These are phyloP conservation scores for Mormyrops attenuatus DNA, from an alignment of 2,797 vertebrate species.

Conservation along the genomic window DNA sequence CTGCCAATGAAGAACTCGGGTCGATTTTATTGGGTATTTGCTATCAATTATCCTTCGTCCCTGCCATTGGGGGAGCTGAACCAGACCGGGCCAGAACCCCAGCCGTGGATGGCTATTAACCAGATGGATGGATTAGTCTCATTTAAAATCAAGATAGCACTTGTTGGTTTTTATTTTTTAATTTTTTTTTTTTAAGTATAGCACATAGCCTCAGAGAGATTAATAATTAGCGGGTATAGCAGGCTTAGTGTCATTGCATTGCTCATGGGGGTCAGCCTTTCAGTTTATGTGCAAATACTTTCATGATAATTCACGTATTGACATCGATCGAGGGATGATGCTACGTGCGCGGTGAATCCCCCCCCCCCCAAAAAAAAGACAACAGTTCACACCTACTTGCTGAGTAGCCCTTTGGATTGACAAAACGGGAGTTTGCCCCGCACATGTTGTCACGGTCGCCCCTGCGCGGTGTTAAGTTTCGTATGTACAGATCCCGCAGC, in stretches of 20 bases:
- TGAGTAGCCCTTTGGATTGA: not conserved
- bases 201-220: slow-evolving; percentile 27
- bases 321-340: not conserved
- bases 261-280: slow-evolving; percentile 16
- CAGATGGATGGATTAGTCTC: slow-evolving; percentile 35
- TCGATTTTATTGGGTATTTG: not conserved
- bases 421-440: not conserved
- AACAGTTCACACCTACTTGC: not conserved
- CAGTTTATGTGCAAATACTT: not conserved
- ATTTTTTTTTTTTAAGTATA: slow-evolving; percentile 31
- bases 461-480: slow-evolving; percentile 65
- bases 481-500: slow-evolving; percentile 53
- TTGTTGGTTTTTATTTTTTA: no score
- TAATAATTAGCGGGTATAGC: not conserved
- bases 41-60: not conserved
- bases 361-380: not conserved
- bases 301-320: not conserved
- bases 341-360: not conserved
- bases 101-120: slow-evolving; percentile 29
- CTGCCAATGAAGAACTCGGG: not conserved
- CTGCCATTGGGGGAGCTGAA: not conserved
- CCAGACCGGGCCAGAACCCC: not conserved
- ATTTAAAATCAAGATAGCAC: slow-evolving; percentile 37
- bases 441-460: slow-evolving; percentile 43
- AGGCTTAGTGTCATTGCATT: not conserved